A percentile compares a stretch with the other conserved stretches of the same genome.
These are phyloP conservation scores for Scaptomyza polygonia DNA, from an alignment of 2,888 invertebrate species.

Conservation along the genomic window DNA sequence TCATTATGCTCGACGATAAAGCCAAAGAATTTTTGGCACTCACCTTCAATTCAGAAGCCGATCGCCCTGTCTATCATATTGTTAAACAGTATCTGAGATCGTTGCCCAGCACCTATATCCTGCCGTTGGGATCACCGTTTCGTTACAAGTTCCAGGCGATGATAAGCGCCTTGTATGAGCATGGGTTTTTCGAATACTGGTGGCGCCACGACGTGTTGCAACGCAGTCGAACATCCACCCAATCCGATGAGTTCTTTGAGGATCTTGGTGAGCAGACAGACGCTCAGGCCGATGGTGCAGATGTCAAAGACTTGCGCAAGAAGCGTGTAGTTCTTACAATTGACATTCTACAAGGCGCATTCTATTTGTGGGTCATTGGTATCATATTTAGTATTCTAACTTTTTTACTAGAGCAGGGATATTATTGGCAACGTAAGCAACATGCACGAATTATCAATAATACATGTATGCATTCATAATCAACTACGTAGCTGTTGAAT, in stretches of 20 bases:
- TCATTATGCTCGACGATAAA: slow-evolving; percentile 73
- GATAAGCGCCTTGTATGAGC: slow-evolving; percentile 69
- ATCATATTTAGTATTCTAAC: slow-evolving; percentile 59
- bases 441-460: background rate
- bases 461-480: background rate
- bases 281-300: slow-evolving; percentile 27
- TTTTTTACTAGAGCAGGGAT: slow-evolving; percentile 54
- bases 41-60: slow-evolving; percentile 69
- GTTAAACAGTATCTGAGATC: slow-evolving; percentile 79
- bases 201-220: slow-evolving; percentile 49
- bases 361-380: slow-evolving; percentile 81
- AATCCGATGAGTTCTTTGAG: slow-evolving; percentile 61
- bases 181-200: slow-evolving; percentile 81
- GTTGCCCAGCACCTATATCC: slow-evolving; percentile 71
- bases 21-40: slow-evolving; percentile 75
- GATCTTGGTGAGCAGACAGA: slow-evolving; percentile 40
- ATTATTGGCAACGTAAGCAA: slow-evolving; percentile 1
- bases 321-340: slow-evolving; percentile 73
- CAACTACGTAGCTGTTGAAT: too few species aligned
- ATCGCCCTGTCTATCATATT: slow-evolving; percentile 78
- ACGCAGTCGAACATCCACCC: slow-evolving; percentile 39
- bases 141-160: slow-evolving; percentile 73
- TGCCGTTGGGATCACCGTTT: slow-evolving; percentile 75
- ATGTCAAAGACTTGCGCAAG: slow-evolving; percentile 31
- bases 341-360: slow-evolving; percentile 80